These are phyloP conservation scores for Plutomurus gul DNA, from an alignment of 1,140 invertebrate genomes.

Conservation along the genomic window DNA sequence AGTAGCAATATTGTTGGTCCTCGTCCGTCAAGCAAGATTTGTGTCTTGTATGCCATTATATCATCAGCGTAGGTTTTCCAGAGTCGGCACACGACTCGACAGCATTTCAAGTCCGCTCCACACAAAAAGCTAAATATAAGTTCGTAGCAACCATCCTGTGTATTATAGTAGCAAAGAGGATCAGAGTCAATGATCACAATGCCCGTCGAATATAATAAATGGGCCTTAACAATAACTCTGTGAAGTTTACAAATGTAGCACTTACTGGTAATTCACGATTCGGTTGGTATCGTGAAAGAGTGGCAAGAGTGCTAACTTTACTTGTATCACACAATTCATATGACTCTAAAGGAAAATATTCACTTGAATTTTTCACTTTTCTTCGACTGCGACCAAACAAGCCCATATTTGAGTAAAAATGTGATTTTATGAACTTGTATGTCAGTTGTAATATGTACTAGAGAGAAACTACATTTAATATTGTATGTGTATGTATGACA, in stretches of 20 bases:
- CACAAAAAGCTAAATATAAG: background rate
- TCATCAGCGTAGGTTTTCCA: background rate
- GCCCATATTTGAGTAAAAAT: too few species aligned
- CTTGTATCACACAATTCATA: too few species aligned
- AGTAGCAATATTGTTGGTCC: too few species aligned
- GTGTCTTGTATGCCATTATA: background rate
- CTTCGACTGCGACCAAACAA: too few species aligned
- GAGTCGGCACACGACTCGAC: slow-evolving; percentile 10
- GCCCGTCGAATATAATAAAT: background rate
- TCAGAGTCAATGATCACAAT: background rate
- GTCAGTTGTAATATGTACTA: background rate
- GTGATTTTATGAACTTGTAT: too few species aligned
- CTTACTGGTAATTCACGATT: too few species aligned
- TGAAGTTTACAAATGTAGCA: too few species aligned
- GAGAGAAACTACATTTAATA: too few species aligned
- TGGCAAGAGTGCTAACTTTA: too few species aligned
- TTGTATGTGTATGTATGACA: background rate
- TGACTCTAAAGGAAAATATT: too few species aligned
- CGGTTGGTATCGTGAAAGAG: too few species aligned
- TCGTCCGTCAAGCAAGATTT: background rate
- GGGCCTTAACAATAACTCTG: background rate
- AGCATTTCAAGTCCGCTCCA: background rate
- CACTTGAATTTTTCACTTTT: too few species aligned
- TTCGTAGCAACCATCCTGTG: background rate
- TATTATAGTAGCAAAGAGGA: background rate